Base-by-base conservation (phyloP, 2,888 invertebrate species). In the Horisme vitalbata region DNA sequence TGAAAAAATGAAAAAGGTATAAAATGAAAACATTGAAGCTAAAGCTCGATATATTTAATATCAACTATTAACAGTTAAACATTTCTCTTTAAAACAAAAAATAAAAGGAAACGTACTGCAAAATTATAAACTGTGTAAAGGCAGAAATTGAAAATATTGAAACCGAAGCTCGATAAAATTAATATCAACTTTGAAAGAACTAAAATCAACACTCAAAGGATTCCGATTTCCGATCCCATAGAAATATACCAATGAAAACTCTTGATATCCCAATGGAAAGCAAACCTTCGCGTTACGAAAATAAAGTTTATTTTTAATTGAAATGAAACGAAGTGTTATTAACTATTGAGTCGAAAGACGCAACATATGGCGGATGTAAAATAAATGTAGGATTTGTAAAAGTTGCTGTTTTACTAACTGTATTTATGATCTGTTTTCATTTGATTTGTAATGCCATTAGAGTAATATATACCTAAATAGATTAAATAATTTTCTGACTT, bases 341-440 rank as follows among this genome's bases (percentile, higher is more conserved):
- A 71, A 77, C 74, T 69, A n/a, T n/a, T 55, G 72, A 71, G 64
- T 62, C 59, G 53, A 50, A 53, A 57, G 52, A 28, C 30, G 32
- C 62, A 58, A 57, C 80, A 82, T 74, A 74, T 79, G 82, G 79
- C 72, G 68, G 68, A 70, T 67, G 55, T 30, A 43, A 49, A n/a
- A n/a, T n/a, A n/a, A n/a, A n/a, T n/a, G n/a, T n/a, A 20, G 55
- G 68, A 74, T 75, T 83, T 82, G 68, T 69, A 59, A 32, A 71
- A 71, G 57, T 66, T 55, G 38, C 49, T 33, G 41, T 32, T 46
- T 35, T 35, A 31, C 47, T 38, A 46, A 70, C 64, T 41, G 13
- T 18, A 50, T 15, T 39, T 28, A 18, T 43, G 11, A 21, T 31
- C 20, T 13, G 27, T 32, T 37, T 31, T 2, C 20, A 44, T 20